These are phyloP conservation scores for Crematogaster levior DNA, from an alignment of 2,888 invertebrate species.

Conservation along the genomic window DNA sequence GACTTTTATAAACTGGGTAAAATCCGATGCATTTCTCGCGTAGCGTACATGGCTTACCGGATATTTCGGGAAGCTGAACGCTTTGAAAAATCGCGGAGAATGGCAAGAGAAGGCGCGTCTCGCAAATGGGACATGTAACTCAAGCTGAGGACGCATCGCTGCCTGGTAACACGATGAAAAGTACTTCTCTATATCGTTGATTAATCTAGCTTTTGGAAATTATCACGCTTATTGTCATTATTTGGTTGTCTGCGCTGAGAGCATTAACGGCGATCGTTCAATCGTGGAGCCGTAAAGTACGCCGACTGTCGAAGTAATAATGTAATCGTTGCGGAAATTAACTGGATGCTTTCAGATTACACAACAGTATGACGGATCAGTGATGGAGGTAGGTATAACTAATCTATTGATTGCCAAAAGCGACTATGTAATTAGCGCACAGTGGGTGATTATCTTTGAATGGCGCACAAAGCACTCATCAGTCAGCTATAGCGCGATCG, in stretches of 20 bases:
- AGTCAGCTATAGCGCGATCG: slow-evolving; percentile 11
- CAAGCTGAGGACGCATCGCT: background rate
- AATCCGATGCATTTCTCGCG: slow-evolving; percentile 21
- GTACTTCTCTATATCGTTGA: background rate
- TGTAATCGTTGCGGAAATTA: slow-evolving; percentile 28
- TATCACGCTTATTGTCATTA: background rate
- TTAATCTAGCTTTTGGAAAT: background rate
- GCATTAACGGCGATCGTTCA: slow-evolving; percentile 20
- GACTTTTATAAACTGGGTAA: slow-evolving; percentile 13
- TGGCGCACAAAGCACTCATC: slow-evolving; percentile 26
- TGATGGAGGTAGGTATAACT: slow-evolving; percentile 21
- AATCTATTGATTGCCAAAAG: slow-evolving; percentile 49
- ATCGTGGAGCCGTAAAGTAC: slow-evolving; percentile 3
- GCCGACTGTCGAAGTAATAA: slow-evolving; percentile 31
- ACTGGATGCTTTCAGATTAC: slow-evolving; percentile 34
- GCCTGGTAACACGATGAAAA: background rate
- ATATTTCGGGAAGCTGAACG: slow-evolving; percentile 23
- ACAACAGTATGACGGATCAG: slow-evolving; percentile 18
- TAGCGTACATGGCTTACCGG: slow-evolving; percentile 4
- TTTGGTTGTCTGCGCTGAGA: background rate
- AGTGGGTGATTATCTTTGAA: slow-evolving; percentile 43
- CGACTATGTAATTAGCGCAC: slow-evolving; percentile 40
- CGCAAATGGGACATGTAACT: slow-evolving; percentile 20
- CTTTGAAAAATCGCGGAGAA: slow-evolving; percentile 22
- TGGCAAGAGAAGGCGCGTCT: background rate